A percentile compares a stretch with the other conserved stretches of the same genome.
These are phyloP conservation scores for Strix aluco DNA, from an alignment of 2,113 vertebrate genomes.

Conservation along the genomic window DNA sequence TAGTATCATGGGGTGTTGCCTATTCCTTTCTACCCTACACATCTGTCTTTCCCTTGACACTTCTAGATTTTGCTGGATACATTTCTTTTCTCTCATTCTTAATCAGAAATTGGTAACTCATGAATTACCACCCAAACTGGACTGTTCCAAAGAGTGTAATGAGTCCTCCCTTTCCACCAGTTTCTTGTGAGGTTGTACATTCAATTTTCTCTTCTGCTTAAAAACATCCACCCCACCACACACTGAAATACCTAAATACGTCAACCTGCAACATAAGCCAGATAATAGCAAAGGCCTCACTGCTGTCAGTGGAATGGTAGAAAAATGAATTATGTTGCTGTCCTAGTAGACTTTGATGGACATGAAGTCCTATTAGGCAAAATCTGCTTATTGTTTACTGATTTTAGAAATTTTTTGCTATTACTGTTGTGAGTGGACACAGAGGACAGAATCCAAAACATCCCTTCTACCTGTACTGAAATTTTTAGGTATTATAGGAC, in stretches of 20 bases:
- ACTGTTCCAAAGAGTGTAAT: not conserved
- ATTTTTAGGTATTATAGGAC: not conserved
- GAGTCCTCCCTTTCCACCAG: not conserved
- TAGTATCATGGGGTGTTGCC: accelerated
- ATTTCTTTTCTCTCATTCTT: not conserved
- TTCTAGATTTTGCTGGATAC: not conserved
- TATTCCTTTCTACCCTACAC: accelerated
- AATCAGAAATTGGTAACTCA: not conserved
- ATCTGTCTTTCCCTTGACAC: accelerated
- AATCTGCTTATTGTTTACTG: not conserved
- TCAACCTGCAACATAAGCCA: not conserved
- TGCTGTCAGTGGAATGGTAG: not conserved
- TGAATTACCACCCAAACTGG: not conserved
- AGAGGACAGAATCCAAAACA: not conserved
- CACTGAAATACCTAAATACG: not conserved
- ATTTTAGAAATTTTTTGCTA: not conserved
- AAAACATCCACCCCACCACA: accelerated
- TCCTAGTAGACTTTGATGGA: not conserved
- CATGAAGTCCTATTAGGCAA: accelerated
- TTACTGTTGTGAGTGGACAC: not conserved
- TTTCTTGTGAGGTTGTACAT: not conserved
- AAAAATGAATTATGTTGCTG: not conserved
- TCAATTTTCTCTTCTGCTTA: not conserved
- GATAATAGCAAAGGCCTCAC: not conserved
- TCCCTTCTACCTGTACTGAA: not conserved